Evolutionary conservation across 2,888 invertebrate species (phyloP).

Genomic region (Peribatodes rhomboidaria): DNA sequence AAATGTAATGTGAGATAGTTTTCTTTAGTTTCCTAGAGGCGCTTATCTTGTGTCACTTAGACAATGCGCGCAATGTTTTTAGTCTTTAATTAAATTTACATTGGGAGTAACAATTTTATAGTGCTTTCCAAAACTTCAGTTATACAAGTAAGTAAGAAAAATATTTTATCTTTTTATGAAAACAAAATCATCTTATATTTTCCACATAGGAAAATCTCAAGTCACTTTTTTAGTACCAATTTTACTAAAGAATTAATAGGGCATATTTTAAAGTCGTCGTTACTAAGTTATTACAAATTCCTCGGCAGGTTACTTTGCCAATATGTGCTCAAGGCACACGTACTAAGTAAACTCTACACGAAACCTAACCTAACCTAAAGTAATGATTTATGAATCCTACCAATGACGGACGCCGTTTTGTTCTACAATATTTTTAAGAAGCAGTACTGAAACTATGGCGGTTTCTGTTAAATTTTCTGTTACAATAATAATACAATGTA

Average conservation of each 20-base stretch:
- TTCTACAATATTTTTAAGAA: background rate
- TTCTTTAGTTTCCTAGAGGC: too few species aligned
- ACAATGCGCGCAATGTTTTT: background rate
- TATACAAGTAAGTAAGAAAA: too few species aligned
- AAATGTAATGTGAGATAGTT: conserved; percentile 10
- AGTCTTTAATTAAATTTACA: background rate
- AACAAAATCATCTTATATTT: too few species aligned
- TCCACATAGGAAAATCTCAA: too few species aligned
- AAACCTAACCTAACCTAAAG: conserved; percentile 35
- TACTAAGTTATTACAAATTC: background rate
- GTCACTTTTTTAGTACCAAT: background rate
- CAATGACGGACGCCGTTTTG: conserved; percentile 28
- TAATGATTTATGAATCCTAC: conserved; percentile 41
- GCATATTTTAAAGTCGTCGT: background rate
- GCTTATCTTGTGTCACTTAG: background rate
- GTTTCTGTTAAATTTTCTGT: background rate
- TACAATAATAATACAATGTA: too few species aligned
- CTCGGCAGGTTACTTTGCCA: conserved; percentile 1
- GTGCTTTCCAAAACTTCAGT: background rate
- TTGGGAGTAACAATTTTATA: background rate
- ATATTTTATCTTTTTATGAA: too few species aligned
- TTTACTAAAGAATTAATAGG: background rate
- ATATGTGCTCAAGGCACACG: conserved; percentile 15
- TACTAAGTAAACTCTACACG: conserved; percentile 21
- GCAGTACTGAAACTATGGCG: conserved; percentile 11